phyloP scores from a whole-genome alignment of 2,888 invertebrate genomes.

The Pristionchus maxplancki region DNA sequence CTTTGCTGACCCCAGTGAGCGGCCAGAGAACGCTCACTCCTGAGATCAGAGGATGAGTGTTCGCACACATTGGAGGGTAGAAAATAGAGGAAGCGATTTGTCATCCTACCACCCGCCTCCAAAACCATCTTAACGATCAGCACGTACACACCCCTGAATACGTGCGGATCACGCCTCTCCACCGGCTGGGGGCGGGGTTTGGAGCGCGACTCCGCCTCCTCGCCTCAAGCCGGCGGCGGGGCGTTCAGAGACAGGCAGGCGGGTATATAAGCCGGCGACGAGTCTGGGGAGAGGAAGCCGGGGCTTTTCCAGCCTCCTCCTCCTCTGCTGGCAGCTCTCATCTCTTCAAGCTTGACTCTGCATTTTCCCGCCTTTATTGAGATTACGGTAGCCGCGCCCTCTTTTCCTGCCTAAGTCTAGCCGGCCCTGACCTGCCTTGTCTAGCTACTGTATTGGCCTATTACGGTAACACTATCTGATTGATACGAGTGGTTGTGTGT shows the following conservation, averaged over 20 bases:
- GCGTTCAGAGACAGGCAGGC: constrained; percentile 1
- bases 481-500: not conserved
- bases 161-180: constrained; percentile 34
- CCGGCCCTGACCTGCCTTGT: not conserved
- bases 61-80: not conserved
- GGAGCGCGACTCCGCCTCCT: not conserved
- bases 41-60: not conserved
- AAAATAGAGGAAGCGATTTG: constrained; percentile 17
- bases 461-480: not conserved
- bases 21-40: constrained; percentile 22
- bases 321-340: no score
- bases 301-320: not conserved
- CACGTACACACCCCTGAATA: constrained; percentile 5
- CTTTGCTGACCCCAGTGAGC: not conserved
- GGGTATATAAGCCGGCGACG: constrained; percentile 20
- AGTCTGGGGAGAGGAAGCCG: not conserved
- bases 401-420: not conserved
- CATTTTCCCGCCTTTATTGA: not conserved
- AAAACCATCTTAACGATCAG: not conserved
- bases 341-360: not conserved
- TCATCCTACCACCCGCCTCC: not conserved
- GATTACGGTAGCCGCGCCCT: not conserved
- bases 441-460: not conserved
- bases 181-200: not conserved
- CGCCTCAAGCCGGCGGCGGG: not conserved